phyloP scores from a whole-genome alignment of 2,797 vertebrate species.

The Chelon labrosus region DNA sequence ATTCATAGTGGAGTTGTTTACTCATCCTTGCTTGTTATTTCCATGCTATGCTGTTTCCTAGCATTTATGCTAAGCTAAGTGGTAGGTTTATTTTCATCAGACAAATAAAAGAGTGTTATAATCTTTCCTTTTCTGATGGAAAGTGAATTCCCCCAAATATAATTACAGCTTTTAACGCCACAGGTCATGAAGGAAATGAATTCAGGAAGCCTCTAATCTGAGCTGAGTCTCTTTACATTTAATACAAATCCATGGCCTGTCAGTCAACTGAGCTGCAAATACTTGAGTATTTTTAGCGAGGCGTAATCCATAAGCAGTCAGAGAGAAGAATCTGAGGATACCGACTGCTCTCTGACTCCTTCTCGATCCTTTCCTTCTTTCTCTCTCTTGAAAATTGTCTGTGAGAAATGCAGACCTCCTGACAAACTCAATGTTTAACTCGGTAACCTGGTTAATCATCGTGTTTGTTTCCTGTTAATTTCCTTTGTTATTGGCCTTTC shows the following conservation, averaged over 20 bases:
- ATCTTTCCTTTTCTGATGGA: background rate
- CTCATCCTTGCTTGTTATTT: no score
- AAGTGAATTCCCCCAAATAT: no score
- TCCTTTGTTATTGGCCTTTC: slow-evolving; percentile 28
- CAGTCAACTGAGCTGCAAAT: slow-evolving; percentile 23
- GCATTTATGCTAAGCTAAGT: slow-evolving; percentile 4
- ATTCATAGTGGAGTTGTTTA: no score
- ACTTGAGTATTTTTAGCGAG: slow-evolving; percentile 29
- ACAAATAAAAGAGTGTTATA: background rate
- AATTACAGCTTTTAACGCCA: no score
- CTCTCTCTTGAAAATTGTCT: slow-evolving; percentile 1
- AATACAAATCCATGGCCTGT: slow-evolving; percentile 17
- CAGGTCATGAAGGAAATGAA: slow-evolving; percentile 7
- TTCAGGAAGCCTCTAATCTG: background rate
- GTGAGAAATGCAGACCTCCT: background rate
- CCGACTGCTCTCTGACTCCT: slow-evolving; percentile 11
- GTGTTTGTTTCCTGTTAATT: slow-evolving; percentile 43
- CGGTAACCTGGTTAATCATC: slow-evolving; percentile 46
- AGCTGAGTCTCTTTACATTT: background rate
- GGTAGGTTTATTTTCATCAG: background rate
- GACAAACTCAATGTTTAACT: background rate
- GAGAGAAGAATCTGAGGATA: background rate
- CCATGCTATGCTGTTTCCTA: no score
- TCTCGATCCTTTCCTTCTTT: background rate
- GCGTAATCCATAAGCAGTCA: slow-evolving; percentile 25